Conservation (phyloP, 2,797 vertebrate species). For the Todus mexicanus region DNA sequence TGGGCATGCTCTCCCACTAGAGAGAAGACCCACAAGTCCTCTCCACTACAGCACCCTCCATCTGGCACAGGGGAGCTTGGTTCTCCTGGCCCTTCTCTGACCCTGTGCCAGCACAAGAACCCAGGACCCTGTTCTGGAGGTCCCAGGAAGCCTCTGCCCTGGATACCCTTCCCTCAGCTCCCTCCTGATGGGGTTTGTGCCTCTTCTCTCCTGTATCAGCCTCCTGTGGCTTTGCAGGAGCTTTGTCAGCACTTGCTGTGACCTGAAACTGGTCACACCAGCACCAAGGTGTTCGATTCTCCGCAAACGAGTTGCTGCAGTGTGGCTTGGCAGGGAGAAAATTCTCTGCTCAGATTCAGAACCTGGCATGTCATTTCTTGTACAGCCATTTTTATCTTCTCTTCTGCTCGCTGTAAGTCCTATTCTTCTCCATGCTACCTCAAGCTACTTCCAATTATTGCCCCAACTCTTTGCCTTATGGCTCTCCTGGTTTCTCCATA, state of each 20-base stretch:
- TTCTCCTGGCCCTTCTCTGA: neutral
- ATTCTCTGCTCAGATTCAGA: neutral
- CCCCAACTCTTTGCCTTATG: neutral
- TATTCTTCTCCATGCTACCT: neutral
- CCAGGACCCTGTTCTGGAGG: neutral
- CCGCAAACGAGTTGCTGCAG: conserved; percentile 1
- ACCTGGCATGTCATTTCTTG: neutral
- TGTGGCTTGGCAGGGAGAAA: conserved; percentile 30
- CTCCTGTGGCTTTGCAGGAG: conserved; percentile 21
- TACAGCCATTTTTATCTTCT: neutral
- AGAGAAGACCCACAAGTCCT: neutral
- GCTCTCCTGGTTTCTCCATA: neutral
- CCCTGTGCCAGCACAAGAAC: neutral
- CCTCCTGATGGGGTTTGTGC: neutral
- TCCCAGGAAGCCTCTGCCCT: neutral
- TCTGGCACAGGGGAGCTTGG: accelerated
- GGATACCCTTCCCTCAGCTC: neutral
- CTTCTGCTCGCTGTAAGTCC: neutral
- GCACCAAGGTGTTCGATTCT: neutral
- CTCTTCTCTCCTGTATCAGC: neutral
- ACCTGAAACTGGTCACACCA: conserved; percentile 53
- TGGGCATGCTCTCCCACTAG: neutral
- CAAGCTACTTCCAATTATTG: neutral
- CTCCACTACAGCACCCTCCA: neutral
- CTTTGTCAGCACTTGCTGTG: conserved; percentile 32